A percentile compares a stretch with the other conserved stretches of the same genome.
Conservation (phyloP, 2,888 invertebrate species). For the Drosophila pseudotalamancana region DNA sequence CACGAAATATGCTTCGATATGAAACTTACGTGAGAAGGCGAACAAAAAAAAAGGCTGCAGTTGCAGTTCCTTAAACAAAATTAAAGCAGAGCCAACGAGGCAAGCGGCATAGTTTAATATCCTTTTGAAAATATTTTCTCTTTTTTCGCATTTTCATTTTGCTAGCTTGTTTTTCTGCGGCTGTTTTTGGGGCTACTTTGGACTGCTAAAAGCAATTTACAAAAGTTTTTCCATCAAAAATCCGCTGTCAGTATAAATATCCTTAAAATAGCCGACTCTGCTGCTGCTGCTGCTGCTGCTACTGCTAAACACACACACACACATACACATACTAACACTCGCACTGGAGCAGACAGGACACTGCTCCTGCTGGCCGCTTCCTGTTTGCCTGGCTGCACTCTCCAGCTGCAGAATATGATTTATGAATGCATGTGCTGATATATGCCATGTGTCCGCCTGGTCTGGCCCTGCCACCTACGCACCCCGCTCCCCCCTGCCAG, state of each 20-base stretch:
- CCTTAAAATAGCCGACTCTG: conserved; percentile 77
- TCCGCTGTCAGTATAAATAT: conserved; percentile 84
- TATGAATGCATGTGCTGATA: conserved; percentile 80
- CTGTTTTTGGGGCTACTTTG: conserved; percentile 38
- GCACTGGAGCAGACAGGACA: conserved; percentile 22
- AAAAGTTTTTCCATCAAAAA: conserved; percentile 84
- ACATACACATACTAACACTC: conserved; percentile 14
- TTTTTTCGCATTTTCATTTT: background rate
- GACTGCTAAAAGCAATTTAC: conserved; percentile 82
- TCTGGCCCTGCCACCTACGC: conserved; percentile 6
- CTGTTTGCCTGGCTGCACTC: conserved; percentile 63
- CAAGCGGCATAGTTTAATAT: conserved; percentile 9
- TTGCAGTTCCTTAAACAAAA: conserved; percentile 31
- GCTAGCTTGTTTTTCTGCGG: conserved; percentile 25
- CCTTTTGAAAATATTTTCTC: background rate
- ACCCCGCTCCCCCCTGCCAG: background rate
- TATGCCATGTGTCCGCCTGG: conserved; percentile 71
- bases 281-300: conserved; percentile 32
- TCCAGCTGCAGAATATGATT: conserved; percentile 76
- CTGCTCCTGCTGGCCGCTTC: conserved; percentile 55
- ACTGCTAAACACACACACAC: conserved; percentile 51
- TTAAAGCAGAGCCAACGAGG: conserved; percentile 24
- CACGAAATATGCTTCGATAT: conserved; percentile 20
- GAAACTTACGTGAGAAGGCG: conserved; percentile 8
- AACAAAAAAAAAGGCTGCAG: conserved; percentile 1